A percentile compares a stretch with the other conserved stretches of the same genome.
phyloP scores from a whole-genome alignment of 53 echinoderm and acorn worm species.

The Henricia sp. region DNA sequence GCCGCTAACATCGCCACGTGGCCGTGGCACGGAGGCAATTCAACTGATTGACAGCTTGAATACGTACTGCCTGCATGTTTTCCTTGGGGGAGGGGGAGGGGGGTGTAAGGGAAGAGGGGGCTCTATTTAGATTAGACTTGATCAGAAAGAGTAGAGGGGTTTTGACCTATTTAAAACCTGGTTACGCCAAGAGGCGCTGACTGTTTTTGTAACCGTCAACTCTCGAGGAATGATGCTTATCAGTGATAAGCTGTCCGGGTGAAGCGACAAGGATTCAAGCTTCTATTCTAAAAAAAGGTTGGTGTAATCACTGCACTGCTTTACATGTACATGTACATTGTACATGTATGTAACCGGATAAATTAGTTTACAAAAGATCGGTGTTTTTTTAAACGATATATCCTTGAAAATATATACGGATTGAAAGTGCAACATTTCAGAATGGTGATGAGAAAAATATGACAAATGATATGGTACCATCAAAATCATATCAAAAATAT shows the following conservation, averaged over 20 bases:
- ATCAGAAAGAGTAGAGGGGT: too few relatives aligned
- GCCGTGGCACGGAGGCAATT: not conserved
- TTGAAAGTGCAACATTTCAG: too few relatives aligned
- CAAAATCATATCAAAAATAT: too few relatives aligned
- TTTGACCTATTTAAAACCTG: not conserved
- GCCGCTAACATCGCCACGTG: slow-evolving; percentile 6
- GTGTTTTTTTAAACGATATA: too few relatives aligned
- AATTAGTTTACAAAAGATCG: too few relatives aligned
- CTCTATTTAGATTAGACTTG: too few relatives aligned
- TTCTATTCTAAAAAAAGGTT: not conserved
- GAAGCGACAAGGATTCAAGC: not conserved
- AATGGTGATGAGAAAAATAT: too few relatives aligned
- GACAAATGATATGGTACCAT: too few relatives aligned
- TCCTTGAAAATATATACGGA: too few relatives aligned
- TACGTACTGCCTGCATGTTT: not conserved
- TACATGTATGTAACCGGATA: not conserved
- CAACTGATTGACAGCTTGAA: not conserved
- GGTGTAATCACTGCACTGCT: not conserved
- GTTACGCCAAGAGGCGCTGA: not conserved
- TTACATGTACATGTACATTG: not conserved
- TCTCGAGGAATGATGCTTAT: not conserved
- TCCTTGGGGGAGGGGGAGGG: not conserved
- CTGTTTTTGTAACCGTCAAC: not conserved
- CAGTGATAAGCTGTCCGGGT: slow-evolving; percentile 1
- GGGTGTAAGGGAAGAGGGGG: too few relatives aligned